Evolutionary conservation across 2,888 invertebrate genomes (phyloP).

Genomic region (Odontomyia ornata): DNA sequence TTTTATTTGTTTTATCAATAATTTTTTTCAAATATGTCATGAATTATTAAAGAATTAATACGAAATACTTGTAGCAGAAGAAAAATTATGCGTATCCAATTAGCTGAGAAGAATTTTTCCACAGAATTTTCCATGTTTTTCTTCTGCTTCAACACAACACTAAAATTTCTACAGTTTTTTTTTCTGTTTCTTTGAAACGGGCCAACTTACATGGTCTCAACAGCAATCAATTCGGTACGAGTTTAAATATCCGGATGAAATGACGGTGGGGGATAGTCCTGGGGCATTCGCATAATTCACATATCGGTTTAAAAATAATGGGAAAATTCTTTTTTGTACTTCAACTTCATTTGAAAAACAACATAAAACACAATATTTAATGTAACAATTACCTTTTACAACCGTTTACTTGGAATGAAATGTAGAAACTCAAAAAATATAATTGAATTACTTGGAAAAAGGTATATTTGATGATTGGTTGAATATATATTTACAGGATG

Average conservation of each 20-base stretch:
- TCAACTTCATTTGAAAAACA: constrained; percentile 4
- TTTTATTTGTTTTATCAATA: neutral
- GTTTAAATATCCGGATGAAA: constrained; percentile 27
- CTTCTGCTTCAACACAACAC: neutral
- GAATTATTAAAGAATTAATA: neutral
- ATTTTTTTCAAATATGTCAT: too few relatives aligned
- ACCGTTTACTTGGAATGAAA: neutral
- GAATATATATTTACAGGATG: constrained; percentile 42
- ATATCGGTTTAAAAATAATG: constrained; percentile 3
- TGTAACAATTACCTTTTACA: neutral
- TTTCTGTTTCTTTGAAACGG: constrained; percentile 2
- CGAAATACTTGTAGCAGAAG: neutral
- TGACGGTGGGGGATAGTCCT: constrained; percentile 7
- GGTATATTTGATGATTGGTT: constrained; percentile 3
- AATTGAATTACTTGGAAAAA: neutral
- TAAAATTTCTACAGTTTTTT: constrained; percentile 12
- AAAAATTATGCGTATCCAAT: too few relatives aligned
- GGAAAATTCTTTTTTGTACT: neutral
- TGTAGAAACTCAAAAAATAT: neutral
- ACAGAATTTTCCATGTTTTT: neutral
- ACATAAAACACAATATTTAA: neutral
- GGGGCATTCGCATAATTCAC: constrained; percentile 22
- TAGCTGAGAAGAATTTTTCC: too few relatives aligned
- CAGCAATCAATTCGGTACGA: constrained; percentile 23
- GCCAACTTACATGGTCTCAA: constrained; percentile 32